Conservation (phyloP, 2,888 invertebrate genomes). For the Augiades crinisus region DNA sequence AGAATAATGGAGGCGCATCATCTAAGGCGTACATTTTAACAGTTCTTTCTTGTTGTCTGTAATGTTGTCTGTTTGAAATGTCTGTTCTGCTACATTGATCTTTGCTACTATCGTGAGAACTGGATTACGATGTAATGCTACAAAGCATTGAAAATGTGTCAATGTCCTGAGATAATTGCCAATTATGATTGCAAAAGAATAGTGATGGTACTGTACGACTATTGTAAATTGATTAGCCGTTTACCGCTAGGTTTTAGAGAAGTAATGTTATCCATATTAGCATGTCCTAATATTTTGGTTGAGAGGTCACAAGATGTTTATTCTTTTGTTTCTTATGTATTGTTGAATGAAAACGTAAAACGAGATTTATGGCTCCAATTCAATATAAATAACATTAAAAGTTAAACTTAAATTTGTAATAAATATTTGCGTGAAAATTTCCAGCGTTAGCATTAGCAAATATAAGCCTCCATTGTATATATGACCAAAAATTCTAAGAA, state of each 20-base stretch:
- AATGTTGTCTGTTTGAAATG: neutral
- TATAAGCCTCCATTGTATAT: neutral
- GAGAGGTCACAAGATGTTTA: no score
- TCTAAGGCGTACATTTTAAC: neutral
- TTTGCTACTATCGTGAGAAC: neutral
- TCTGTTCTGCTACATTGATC: neutral
- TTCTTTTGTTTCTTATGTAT: no score
- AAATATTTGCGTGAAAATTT: conserved; percentile 1
- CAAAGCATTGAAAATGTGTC: conserved; percentile 11
- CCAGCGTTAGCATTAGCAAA: neutral
- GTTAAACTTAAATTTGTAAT: neutral
- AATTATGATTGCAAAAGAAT: conserved; percentile 8
- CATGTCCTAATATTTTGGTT: no score
- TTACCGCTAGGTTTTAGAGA: no score
- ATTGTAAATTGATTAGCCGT: no score
- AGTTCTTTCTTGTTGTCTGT: neutral
- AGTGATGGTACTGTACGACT: no score
- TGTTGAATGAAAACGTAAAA: no score
- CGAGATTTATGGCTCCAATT: no score
- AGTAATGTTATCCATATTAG: no score
- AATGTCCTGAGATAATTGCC: conserved; percentile 15
- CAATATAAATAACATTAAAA: no score
- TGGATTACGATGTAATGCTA: conserved; percentile 5
- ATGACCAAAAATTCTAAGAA: conserved; percentile 22
- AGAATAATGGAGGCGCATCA: neutral